A percentile compares a stretch with the other conserved stretches of the same genome.
Evolutionary conservation across 2,797 vertebrate species (phyloP).

Genomic region (Cuculus canorus): DNA sequence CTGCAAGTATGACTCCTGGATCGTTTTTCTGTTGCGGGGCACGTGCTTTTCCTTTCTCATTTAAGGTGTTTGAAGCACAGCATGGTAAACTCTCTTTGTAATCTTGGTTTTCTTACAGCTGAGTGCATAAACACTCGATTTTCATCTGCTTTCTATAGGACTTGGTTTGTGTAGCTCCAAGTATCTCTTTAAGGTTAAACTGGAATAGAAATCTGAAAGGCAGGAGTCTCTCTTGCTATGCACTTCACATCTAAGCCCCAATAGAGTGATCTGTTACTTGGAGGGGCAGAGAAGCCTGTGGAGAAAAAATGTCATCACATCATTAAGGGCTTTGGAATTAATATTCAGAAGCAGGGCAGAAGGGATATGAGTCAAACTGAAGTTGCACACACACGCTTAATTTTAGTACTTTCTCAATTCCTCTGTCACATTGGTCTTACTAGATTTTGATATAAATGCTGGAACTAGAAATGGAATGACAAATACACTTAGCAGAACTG

Average conservation of each 20-base stretch:
- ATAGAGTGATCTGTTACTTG: not conserved
- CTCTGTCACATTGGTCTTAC: not conserved
- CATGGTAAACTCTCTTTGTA: not conserved
- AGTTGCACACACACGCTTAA: not conserved
- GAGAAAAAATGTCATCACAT: not conserved
- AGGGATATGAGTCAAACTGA: not conserved
- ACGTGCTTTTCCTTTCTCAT: not conserved
- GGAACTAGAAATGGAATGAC: conserved; percentile 9
- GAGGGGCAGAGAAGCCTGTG: not conserved
- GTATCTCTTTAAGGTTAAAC: not conserved
- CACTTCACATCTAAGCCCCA: not conserved
- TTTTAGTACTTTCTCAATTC: not conserved
- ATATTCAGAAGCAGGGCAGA: not conserved
- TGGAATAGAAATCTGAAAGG: not conserved
- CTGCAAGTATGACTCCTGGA: not conserved
- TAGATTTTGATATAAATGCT: not conserved
- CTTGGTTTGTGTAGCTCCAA: not conserved
- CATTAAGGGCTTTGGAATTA: not conserved
- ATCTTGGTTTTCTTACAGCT: not conserved
- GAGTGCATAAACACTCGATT: not conserved
- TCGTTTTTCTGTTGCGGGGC: not conserved
- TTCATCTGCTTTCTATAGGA: not conserved
- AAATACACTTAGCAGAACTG: not conserved
- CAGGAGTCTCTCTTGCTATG: not conserved
- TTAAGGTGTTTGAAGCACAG: not conserved